Conservation (phyloP, 2,888 invertebrate species). For the Troides helena region DNA sequence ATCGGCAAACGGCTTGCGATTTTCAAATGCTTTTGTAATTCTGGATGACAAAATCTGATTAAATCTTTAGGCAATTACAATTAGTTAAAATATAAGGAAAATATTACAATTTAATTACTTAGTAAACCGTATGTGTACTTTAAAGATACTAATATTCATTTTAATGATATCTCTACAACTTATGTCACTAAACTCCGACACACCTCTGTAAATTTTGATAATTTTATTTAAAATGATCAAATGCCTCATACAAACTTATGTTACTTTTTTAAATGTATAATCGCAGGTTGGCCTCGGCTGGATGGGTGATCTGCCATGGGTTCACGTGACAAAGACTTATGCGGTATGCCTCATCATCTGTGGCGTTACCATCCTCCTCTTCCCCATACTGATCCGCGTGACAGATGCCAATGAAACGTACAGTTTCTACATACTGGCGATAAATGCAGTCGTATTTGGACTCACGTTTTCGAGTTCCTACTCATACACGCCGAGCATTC, state of each 20-base stretch:
- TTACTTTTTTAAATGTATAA: slow-evolving; percentile 6
- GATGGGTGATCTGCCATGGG: slow-evolving; percentile 93
- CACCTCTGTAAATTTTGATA: slow-evolving; percentile 16
- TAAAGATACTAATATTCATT: neutral
- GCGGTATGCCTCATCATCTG: slow-evolving; percentile 87
- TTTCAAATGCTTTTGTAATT: too few species aligned
- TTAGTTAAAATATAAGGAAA: too few species aligned
- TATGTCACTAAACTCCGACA: slow-evolving; percentile 1
- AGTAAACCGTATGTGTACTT: too few species aligned
- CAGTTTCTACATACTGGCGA: slow-evolving; percentile 74
- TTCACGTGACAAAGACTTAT: slow-evolving; percentile 92
- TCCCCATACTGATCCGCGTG: slow-evolving; percentile 77
- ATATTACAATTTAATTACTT: too few species aligned
- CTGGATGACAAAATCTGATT: too few species aligned
- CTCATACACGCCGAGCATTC: slow-evolving; percentile 93
- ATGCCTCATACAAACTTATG: neutral
- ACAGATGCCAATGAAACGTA: slow-evolving; percentile 57
- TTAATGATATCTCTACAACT: neutral
- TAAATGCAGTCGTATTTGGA: slow-evolving; percentile 87
- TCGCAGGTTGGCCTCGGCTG: slow-evolving; percentile 89
- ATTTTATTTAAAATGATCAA: neutral
- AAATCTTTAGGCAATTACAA: too few species aligned
- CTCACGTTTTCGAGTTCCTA: slow-evolving; percentile 95
- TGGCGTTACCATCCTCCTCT: slow-evolving; percentile 81
- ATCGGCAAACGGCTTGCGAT: too few species aligned